Evolutionary conservation across 2,888 invertebrate genomes (phyloP), one percentile per base, ranked within the genome.

Genomic region (Synergus gifuensis): DNA sequence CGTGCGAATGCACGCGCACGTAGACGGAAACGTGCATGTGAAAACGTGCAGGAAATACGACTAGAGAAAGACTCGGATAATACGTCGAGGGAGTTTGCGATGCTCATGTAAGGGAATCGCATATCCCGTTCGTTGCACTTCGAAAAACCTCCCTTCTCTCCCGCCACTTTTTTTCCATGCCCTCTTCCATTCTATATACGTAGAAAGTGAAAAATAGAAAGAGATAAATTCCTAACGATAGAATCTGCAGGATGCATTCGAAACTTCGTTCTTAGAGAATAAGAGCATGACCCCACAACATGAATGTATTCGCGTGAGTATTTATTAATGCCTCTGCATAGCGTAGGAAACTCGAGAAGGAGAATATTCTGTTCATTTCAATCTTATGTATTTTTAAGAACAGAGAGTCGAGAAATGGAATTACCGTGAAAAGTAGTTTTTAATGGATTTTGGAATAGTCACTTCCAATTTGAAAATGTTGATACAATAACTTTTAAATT

Each of bases 71-170:
- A 67, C 44, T 67, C 22, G 67, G 44, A 22, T 67, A 67, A 67
- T 67, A 67, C 67, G 67, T 67, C 28, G 44, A 67, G 67, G 67
- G 67, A 67, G 44, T 67, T 67, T 22, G 22, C 22, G 44, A 67
- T 67, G 67, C 67, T 44, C 66, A 67, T 46, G 22, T 67, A 67
- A 67, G 67, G 42, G 42, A 67, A 67, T 67, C 67, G 11, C 46
- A 67, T 67, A 67, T 67, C 18, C 46, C 44, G 44, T 67, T 46
- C 66, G 66, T 42, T 66, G 44, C 22, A 67, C 44, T 67, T 67
- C 42, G 67, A 46, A 42, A 11, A 67, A 16, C 54, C 54, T 54
- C 9, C n/a, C 54, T 54, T n/a, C 54, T n/a, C 54, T 54, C 5
- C n/a, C 8, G 3, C 18, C 18, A 11, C 18, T n/a, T 64, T 64